These are phyloP conservation scores for Dendrocincla fuliginosa DNA, from an alignment of 2,797 vertebrate genomes.

Conservation along the genomic window DNA sequence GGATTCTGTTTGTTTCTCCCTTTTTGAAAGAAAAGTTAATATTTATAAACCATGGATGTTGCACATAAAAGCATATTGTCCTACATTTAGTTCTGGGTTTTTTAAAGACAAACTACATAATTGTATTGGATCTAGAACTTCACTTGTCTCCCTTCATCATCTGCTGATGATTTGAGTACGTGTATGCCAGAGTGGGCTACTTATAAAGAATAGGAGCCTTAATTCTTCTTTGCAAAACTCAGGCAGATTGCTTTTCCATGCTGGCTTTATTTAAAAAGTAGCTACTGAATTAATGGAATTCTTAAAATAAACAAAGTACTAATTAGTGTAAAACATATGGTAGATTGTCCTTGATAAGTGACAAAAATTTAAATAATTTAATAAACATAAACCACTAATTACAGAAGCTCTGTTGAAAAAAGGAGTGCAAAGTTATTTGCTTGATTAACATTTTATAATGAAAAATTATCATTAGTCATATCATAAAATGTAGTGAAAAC, in stretches of 20 bases:
- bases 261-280: neutral
- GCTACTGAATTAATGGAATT: neutral
- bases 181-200: neutral
- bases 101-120: neutral
- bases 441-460: constrained; percentile 21
- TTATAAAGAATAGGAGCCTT: neutral
- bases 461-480: neutral
- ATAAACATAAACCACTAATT: constrained; percentile 43
- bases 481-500: neutral
- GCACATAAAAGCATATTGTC: neutral
- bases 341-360: constrained; percentile 16
- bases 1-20: neutral
- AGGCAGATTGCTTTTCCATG: neutral
- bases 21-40: neutral
- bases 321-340: constrained; percentile 45
- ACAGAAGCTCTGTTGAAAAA: constrained; percentile 19
- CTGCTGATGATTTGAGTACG: neutral
- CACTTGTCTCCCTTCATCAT: neutral
- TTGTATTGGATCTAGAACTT: neutral
- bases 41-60: neutral
- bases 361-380: constrained; percentile 47
- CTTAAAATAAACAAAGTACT: constrained; percentile 26
- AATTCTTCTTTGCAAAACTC: neutral
- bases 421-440: neutral
- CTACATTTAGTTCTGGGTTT: neutral